Percentiles rank a stretch among this genome's conserved stretches.
Evolutionary conservation across 2,797 vertebrate species (phyloP).

Genomic region (Mionectes olivaceus): DNA sequence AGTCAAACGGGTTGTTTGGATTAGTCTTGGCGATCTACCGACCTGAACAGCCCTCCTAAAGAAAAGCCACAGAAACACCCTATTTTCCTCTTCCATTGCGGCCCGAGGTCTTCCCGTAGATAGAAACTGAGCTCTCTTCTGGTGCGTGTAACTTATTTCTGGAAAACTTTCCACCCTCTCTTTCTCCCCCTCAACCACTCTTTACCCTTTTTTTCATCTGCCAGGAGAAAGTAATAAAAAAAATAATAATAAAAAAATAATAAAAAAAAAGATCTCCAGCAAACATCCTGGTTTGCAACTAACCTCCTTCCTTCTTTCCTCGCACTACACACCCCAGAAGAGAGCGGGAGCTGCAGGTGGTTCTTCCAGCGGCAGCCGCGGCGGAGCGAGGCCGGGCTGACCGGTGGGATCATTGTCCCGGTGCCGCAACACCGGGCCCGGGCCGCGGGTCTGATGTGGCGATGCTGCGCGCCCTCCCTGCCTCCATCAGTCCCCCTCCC

Average conservation of each 20-base stretch:
- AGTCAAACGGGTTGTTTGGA: slow-evolving; percentile 85
- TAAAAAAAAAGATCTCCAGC: background rate
- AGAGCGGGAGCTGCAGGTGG: background rate
- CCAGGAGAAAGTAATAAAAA: background rate
- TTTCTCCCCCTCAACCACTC: background rate
- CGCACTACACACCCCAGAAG: fast-evolving
- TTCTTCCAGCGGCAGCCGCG: background rate
- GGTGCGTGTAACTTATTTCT: background rate
- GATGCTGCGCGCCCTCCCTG: fast-evolving
- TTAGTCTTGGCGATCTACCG: slow-evolving; percentile 83
- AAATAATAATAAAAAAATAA: too few species aligned
- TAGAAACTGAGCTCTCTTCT: slow-evolving; percentile 30
- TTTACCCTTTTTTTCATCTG: background rate
- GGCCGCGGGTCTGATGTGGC: background rate
- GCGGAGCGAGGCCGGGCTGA: fast-evolving
- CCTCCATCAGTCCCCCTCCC: too few species aligned
- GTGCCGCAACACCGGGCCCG: background rate
- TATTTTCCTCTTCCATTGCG: slow-evolving; percentile 63
- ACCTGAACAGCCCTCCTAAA: slow-evolving; percentile 76
- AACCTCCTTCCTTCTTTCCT: background rate
- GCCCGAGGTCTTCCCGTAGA: background rate
- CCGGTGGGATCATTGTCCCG: fast-evolving
- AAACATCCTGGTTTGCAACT: background rate
- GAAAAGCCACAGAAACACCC: slow-evolving; percentile 75
- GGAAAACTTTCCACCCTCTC: background rate